Evolutionary conservation across 2,797 vertebrate genomes (phyloP).

Genomic region (Rhabdomys pumilio): DNA sequence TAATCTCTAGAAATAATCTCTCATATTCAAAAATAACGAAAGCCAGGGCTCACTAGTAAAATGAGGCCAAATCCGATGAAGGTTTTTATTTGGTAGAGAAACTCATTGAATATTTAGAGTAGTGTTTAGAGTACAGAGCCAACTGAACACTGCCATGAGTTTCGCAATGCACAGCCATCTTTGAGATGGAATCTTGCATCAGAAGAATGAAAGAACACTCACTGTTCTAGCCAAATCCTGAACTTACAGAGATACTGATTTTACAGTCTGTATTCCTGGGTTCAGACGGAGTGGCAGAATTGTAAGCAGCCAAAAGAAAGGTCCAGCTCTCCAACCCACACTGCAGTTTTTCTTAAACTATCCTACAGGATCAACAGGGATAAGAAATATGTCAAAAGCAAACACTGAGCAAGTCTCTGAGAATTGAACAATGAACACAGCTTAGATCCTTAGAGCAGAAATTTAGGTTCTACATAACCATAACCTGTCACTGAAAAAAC

Average conservation of each 20-base stretch:
- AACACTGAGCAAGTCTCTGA: background rate
- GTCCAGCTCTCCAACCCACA: background rate
- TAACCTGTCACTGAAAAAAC: background rate
- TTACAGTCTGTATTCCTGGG: background rate
- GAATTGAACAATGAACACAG: background rate
- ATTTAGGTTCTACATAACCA: background rate
- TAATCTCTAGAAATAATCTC: background rate
- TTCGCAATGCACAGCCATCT: background rate
- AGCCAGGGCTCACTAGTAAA: background rate
- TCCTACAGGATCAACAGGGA: background rate
- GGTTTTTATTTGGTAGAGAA: conserved; percentile 37
- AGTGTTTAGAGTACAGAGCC: background rate
- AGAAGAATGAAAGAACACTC: background rate
- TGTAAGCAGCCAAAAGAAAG: conserved; percentile 7
- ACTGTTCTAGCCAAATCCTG: background rate
- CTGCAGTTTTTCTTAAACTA: background rate
- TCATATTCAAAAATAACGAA: conserved; percentile 11
- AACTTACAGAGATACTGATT: background rate
- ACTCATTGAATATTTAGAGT: background rate
- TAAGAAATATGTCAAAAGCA: background rate
- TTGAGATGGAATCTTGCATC: background rate
- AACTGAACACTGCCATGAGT: background rate
- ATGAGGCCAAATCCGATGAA: background rate
- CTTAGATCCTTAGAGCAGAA: background rate
- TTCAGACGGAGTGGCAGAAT: background rate